Base-by-base conservation (phyloP, 2,797 vertebrate genomes). In the Brachyalestes nurse region DNA sequence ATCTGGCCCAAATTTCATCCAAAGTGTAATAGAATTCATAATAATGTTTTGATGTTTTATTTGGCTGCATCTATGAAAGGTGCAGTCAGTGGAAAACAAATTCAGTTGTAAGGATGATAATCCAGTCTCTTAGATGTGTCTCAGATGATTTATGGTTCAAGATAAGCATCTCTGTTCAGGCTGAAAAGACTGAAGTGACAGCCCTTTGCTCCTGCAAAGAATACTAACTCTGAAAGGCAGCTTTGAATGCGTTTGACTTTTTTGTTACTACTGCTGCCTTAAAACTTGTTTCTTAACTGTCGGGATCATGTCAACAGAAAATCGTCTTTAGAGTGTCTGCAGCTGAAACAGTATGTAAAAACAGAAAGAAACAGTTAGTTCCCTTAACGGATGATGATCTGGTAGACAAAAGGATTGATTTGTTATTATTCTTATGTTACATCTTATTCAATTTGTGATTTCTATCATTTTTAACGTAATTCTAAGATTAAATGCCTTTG, bases 141-240 rank as follows among this genome's bases (percentile, higher is more conserved):
- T 78, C 69, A 4, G 69, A 78, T 84, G 83, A 84, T 84, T 84
- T 81, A 84, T 84, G 73, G 79, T 74, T 74, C 62, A 64, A 14
- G 83, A 84, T 84, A 81, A 75, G 79, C 64, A 84, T 84, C 83
- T 84, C 45, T 62, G 72, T 84, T 81, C 64, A 74, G 75, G 70
- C 57, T 81, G 65, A 60, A 78, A 74, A 70, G 75, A 64, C 42
- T 80, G 21, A 73, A 21, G 62, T 78, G 82, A 81, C 77, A 84
- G 58, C 58, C 66, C 42, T 80, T 69, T 69, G 51, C 51, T 72
- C 71, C 25, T 40, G 16, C 49, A 14, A 40, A 57, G 82, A 70
- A 81, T 78, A 57, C 69, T 61, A 84, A 80, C 74, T 57, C 8
- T 12, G 66, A 62, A 19, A 25, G 47, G 75, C 42, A 28, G 28